Percentiles rank a stretch among this genome's conserved stretches.
Conservation (phyloP, 2,113 vertebrate species). For the Chaetura pelagica region DNA sequence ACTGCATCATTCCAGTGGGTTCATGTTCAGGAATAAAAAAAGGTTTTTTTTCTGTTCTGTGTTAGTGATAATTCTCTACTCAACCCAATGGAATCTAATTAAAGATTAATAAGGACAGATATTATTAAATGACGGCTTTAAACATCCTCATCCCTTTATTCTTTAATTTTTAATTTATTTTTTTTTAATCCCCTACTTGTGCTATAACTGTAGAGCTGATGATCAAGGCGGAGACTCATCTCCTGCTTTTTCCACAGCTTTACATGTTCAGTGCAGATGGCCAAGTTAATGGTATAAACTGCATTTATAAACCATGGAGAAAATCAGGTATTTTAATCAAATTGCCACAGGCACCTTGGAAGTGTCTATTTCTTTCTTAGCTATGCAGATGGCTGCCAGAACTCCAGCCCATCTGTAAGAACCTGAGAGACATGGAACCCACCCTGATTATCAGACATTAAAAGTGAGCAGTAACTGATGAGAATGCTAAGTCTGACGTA, state of each 20-base stretch:
- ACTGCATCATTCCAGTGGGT: background rate
- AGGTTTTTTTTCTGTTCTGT: background rate
- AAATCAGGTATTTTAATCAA: background rate
- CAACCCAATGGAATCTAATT: background rate
- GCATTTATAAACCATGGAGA: background rate
- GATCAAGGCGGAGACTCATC: background rate
- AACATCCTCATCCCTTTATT: accelerated
- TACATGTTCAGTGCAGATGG: background rate
- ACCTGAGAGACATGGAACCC: background rate
- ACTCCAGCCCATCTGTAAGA: background rate
- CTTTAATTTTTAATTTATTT: background rate
- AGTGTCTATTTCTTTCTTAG: background rate
- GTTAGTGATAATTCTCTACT: background rate
- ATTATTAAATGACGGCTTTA: background rate
- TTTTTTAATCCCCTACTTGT: background rate
- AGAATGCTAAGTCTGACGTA: background rate
- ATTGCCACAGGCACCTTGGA: background rate
- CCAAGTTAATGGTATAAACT: background rate
- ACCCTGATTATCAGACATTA: background rate
- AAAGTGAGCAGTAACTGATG: background rate
- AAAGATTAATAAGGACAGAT: background rate
- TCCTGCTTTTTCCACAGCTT: background rate
- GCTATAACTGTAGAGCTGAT: background rate
- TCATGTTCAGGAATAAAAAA: background rate
- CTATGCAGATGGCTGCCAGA: background rate